A percentile compares a stretch with the other conserved stretches of the same genome.
These are phyloP conservation scores for Lathronympha strigana DNA, from an alignment of 2,888 invertebrate species.

Conservation along the genomic window DNA sequence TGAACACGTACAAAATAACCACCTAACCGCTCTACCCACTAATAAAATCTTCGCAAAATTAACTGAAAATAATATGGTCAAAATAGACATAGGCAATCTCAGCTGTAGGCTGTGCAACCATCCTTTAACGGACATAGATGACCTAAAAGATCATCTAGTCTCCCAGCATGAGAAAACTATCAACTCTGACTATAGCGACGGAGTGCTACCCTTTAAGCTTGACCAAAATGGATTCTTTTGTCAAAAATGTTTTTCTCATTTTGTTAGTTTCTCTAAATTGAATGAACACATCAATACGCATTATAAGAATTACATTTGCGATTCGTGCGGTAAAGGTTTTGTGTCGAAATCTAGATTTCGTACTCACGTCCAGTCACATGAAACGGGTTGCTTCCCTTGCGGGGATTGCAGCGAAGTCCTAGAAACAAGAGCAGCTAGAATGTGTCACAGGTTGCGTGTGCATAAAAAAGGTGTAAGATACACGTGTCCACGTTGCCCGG, in stretches of 20 bases:
- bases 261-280: constrained; percentile 64
- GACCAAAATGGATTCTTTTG: constrained; percentile 62
- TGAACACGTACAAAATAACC: constrained; percentile 60
- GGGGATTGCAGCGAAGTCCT: constrained; percentile 66
- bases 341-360: constrained; percentile 71
- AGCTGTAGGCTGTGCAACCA: constrained; percentile 65
- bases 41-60: constrained; percentile 70
- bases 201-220: constrained; percentile 73
- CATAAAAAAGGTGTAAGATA: constrained; percentile 71
- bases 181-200: constrained; percentile 65
- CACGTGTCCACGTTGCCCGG: constrained; percentile 70
- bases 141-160: constrained; percentile 65
- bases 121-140: constrained; percentile 56
- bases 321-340: constrained; percentile 74
- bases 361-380: constrained; percentile 71
- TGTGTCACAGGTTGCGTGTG: constrained; percentile 63
- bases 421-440: constrained; percentile 64
- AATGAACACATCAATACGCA: constrained; percentile 77
- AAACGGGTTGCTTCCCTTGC: constrained; percentile 70
- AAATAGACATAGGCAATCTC: constrained; percentile 70
- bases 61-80: constrained; percentile 76
- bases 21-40: constrained; percentile 61
- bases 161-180: constrained; percentile 59
- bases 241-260: constrained; percentile 65
- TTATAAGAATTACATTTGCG: constrained; percentile 74